Evolutionary conservation across 1,140 invertebrate genomes (phyloP).

Genomic region (Apis cerana): DNA sequence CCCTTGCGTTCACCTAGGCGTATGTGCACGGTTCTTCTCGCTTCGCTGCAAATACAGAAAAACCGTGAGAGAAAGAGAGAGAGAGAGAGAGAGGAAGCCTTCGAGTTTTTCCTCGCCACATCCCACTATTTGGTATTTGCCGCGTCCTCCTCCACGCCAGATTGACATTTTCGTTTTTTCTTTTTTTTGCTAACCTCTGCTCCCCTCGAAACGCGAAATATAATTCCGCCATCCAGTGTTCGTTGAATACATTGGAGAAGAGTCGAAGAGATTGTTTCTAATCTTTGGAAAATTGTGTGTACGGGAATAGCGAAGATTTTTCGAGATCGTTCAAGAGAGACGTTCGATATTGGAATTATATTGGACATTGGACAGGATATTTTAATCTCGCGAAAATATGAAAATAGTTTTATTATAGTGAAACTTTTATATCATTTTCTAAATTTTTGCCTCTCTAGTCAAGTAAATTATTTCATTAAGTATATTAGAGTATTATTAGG

Average conservation of each 20-base stretch:
- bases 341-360: no score
- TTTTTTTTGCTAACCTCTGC: not conserved
- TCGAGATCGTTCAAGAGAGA: not conserved
- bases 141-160: conserved; percentile 6
- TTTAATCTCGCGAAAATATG: no score
- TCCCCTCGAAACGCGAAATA: conserved; percentile 21
- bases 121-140: conserved; percentile 30
- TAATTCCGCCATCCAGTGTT: conserved; percentile 25
- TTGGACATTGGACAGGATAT: no score
- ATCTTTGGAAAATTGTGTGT: no score
- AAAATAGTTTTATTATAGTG: no score
- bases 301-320: not conserved
- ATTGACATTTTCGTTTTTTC: conserved; percentile 25
- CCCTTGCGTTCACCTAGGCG: conserved; percentile 12
- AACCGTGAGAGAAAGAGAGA: no score
- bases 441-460: no score
- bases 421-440: no score
- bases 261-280: not conserved
- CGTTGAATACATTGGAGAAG: conserved; percentile 6
- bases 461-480: no score
- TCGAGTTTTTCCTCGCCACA: conserved; percentile 2
- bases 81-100: not conserved
- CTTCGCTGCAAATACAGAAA: not conserved
- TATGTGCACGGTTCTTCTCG: conserved; percentile 9
- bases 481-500: no score